These are phyloP conservation scores for Zhuqinia jingwanae DNA, from an alignment of 2,888 invertebrate genomes.

Conservation along the genomic window DNA sequence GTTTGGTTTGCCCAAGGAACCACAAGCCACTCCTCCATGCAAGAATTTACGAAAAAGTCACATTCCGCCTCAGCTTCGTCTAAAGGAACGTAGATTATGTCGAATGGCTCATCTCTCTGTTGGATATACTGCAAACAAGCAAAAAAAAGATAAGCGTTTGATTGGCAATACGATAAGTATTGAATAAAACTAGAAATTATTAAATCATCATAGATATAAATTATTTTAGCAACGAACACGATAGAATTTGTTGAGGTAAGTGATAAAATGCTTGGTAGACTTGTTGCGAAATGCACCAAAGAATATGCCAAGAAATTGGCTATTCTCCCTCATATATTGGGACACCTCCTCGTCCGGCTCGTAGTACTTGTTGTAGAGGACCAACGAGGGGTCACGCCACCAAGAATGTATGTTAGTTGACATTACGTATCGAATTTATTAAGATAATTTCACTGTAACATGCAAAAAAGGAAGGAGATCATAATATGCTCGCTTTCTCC, in stretches of 20 bases:
- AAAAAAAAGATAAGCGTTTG: too few species aligned
- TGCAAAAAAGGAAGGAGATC: too few species aligned
- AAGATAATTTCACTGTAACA: too few species aligned
- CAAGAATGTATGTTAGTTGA: conserved; percentile 51
- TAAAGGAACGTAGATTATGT: conserved; percentile 74
- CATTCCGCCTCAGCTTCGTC: conserved; percentile 76
- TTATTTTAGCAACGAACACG: conserved; percentile 65
- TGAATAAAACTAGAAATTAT: background rate
- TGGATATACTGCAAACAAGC: conserved; percentile 51
- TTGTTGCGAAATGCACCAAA: conserved; percentile 75
- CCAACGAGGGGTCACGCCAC: conserved; percentile 71
- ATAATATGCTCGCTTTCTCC: too few species aligned
- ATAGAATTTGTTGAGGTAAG: conserved; percentile 72
- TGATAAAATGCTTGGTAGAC: conserved; percentile 69
- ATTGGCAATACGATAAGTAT: too few species aligned
- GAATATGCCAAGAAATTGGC: conserved; percentile 69
- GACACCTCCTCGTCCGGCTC: conserved; percentile 57
- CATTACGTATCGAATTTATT: too few species aligned
- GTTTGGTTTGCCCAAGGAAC: conserved; percentile 75
- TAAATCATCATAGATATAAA: too few species aligned
- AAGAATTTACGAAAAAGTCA: conserved; percentile 71
- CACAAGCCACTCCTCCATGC: conserved; percentile 75
- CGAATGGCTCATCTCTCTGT: conserved; percentile 67
- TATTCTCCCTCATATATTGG: conserved; percentile 66
- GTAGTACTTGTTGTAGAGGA: conserved; percentile 71